phyloP scores from a whole-genome alignment of 2,113 vertebrate species.

The Aleadryas rufinucha region DNA sequence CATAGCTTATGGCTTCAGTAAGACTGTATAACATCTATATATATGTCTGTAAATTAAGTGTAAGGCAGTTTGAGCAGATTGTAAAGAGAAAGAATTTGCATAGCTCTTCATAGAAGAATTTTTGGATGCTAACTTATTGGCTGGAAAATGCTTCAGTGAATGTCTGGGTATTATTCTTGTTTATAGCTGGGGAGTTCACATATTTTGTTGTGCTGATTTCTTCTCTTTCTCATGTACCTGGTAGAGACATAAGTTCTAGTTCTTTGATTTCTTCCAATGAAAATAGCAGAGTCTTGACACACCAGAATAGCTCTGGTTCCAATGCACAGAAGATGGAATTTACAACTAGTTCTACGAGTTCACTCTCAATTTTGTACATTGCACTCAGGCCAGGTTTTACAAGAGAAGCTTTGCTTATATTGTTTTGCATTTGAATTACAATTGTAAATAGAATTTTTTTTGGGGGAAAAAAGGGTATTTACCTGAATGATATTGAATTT shows the following conservation, averaged over 20 bases:
- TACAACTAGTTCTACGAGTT: neutral
- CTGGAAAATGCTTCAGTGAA: neutral
- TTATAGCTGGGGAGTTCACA: neutral
- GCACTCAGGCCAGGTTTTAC: neutral
- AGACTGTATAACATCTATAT: neutral
- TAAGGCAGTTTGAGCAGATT: neutral
- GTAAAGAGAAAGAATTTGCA: neutral
- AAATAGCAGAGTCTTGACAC: neutral
- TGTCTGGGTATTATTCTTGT: neutral
- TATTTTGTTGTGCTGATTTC: neutral
- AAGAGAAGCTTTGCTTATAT: neutral
- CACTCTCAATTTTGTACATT: neutral
- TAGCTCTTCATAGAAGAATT: neutral
- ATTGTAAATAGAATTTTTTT: neutral
- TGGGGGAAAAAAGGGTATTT: accelerated
- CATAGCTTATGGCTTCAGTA: neutral
- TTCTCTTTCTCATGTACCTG: neutral
- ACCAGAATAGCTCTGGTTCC: neutral
- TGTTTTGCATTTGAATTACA: neutral
- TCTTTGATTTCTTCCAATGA: neutral
- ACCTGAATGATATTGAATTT: neutral
- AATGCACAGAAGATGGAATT: neutral
- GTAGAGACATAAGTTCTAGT: neutral
- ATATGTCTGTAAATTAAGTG: neutral
- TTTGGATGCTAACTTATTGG: neutral